Evolutionary conservation across 1,140 invertebrate species (phyloP), one percentile per base, ranked within the genome.

Genomic region (Metaphire vulgaris): DNA sequence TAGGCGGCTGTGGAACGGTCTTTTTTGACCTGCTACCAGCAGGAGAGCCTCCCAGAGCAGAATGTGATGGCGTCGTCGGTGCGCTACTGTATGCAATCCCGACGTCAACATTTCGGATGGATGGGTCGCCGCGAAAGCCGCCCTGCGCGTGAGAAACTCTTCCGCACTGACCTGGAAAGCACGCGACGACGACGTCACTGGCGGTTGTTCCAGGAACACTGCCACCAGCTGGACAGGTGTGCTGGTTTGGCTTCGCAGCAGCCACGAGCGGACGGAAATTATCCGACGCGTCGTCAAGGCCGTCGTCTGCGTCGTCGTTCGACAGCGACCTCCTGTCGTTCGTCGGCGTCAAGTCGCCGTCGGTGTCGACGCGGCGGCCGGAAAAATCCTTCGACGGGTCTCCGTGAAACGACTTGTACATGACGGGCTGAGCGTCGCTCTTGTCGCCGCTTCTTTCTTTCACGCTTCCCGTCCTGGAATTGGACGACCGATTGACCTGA

Each of bases 1-100:
- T 77, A 1, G 78, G 85, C 0, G 79, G 79, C 32, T 76, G 77
- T 6, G 76, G 74, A 28, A 65, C 33, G 12, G 76, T 21, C 41
- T 56, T 56, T 21, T 56, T 56, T 21, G 41, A 21, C 41, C 41
- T 6, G 6, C 6, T 6, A 56, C 41, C 21, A 21, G 6, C 21
- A 21, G 41, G 21, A 56, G 41, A 56, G 6, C 21, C 41, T 6
- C 6, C 41, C 41, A 56, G 41, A 21, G 41, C 21, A 21, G 41
- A 56, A 56, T 56, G 41, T 6, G 41, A 56, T 12, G 41, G 41
- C 6, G 41, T 56, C 6, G 41, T 56, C 6, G 41, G 41, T 56
- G 41, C 41, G 41, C 41, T 56, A 21, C 41, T 21, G 41, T 56
- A 56, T 6, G 41, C 6, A 21, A 56, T 56, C 6, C 41, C 41